Percentiles rank a stretch among this genome's conserved stretches.
phyloP scores from a whole-genome alignment of 2,797 vertebrate species.

The Thripadectes ignobilis region DNA sequence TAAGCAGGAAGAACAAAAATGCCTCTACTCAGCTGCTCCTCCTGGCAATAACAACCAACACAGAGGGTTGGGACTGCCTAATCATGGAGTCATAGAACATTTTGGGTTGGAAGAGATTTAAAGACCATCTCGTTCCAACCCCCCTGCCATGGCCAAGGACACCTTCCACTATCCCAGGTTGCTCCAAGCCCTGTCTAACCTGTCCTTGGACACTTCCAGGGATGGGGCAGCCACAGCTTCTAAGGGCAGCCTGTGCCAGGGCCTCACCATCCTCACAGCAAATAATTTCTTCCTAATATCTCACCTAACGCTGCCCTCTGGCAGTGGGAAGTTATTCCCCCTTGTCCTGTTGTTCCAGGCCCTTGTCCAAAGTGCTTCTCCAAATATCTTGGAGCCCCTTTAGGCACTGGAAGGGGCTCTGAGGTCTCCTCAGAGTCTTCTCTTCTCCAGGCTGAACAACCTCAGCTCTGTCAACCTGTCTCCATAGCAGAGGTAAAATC shows the following conservation, averaged over 20 bases:
- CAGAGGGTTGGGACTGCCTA: background rate
- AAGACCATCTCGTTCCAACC: background rate
- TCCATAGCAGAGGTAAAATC: background rate
- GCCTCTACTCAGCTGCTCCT: background rate
- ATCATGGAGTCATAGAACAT: background rate
- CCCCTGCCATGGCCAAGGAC: too few relatives aligned
- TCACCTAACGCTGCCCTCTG: fast-evolving
- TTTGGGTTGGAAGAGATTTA: background rate
- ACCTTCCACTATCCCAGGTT: background rate
- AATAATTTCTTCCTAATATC: background rate
- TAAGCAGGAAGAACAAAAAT: background rate
- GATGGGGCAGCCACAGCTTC: background rate
- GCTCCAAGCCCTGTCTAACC: background rate
- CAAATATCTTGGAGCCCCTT: background rate
- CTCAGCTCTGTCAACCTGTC: background rate
- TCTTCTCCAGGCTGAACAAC: fast-evolving
- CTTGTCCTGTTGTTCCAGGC: background rate
- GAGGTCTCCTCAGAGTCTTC: fast-evolving
- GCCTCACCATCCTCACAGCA: background rate
- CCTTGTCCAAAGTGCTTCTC: background rate
- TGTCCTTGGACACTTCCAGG: background rate
- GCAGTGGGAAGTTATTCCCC: background rate
- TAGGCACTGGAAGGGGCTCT: background rate
- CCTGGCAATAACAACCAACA: background rate
- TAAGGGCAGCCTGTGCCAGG: background rate